Conservation (phyloP, 2,888 invertebrate genomes). For the Barypeithes pellucidus region DNA sequence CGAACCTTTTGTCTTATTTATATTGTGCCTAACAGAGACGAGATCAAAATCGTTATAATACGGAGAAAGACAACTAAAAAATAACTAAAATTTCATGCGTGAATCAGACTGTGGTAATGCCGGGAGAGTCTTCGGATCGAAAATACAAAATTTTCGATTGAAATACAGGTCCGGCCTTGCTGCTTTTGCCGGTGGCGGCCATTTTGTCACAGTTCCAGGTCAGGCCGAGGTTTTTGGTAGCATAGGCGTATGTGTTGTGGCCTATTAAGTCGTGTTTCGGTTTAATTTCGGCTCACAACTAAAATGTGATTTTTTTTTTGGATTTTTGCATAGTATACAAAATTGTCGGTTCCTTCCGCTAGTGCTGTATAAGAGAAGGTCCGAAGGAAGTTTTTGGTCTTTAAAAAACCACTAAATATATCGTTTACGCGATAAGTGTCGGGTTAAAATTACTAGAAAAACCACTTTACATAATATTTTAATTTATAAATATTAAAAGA, state of each 20-base stretch:
- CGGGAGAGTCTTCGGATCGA: constrained; percentile 52
- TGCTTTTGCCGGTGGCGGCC: constrained; percentile 51
- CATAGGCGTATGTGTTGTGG: constrained; percentile 48
- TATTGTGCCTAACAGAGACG: constrained; percentile 10
- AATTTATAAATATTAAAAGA: neutral
- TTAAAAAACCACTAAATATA: constrained; percentile 69
- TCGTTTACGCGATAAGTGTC: constrained; percentile 17
- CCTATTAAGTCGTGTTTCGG: constrained; percentile 40
- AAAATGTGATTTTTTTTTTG: constrained; percentile 58
- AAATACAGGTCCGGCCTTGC: constrained; percentile 48
- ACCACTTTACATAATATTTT: constrained; percentile 8
- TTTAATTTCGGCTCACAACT: constrained; percentile 47
- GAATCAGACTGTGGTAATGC: constrained; percentile 48
- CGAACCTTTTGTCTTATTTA: too few relatives aligned
- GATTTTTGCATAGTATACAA: constrained; percentile 34
- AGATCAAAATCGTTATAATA: constrained; percentile 20
- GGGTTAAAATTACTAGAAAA: constrained; percentile 17
- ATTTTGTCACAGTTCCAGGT: constrained; percentile 55
- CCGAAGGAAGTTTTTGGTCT: constrained; percentile 68
- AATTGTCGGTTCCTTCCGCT: constrained; percentile 80
- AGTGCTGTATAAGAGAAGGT: constrained; percentile 89
- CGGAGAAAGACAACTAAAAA: constrained; percentile 18
- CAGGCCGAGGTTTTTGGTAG: constrained; percentile 48
- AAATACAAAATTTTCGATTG: constrained; percentile 47
- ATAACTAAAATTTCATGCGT: constrained; percentile 47